phyloP scores from a whole-genome alignment of 2,888 invertebrate species.

The Seira ritae region DNA sequence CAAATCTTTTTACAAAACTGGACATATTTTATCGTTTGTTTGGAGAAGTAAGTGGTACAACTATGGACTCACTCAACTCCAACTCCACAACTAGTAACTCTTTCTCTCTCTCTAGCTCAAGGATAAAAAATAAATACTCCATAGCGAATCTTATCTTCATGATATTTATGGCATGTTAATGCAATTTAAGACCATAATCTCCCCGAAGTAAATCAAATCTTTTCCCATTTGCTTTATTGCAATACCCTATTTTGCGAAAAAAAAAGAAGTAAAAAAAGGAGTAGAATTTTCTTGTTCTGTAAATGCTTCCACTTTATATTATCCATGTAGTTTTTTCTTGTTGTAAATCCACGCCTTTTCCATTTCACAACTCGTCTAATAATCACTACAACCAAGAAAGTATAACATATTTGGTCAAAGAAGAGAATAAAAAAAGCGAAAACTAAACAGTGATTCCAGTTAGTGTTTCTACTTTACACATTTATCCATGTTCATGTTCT shows the following conservation, averaged over 20 bases:
- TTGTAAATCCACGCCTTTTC: conserved; percentile 3
- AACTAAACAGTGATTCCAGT: conserved; percentile 1
- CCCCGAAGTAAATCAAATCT: conserved; percentile 49
- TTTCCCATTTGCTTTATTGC: conserved; percentile 44
- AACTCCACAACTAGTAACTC: no score
- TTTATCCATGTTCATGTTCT: conserved; percentile 9
- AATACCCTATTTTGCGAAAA: not conserved
- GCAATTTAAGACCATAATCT: conserved; percentile 47
- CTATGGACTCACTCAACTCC: no score
- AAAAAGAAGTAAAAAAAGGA: not conserved
- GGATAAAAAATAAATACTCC: conserved; percentile 1
- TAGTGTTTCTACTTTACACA: not conserved
- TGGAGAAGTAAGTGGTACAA: no score
- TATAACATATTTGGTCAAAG: not conserved
- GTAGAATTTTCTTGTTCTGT: not conserved
- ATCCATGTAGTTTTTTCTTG: not conserved
- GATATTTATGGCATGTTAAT: conserved; percentile 49
- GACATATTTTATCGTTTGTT: not conserved
- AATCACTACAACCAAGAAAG: conserved; percentile 11
- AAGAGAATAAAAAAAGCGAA: not conserved
- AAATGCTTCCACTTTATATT: not conserved
- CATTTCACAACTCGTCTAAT: conserved; percentile 7
- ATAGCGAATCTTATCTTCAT: conserved; percentile 17
- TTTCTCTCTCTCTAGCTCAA: no score
- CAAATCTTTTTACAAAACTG: not conserved